Evolutionary conservation across 1,140 invertebrate genomes (phyloP), one percentile per base, ranked within the genome.

Genomic region (Drusus annulatus): DNA sequence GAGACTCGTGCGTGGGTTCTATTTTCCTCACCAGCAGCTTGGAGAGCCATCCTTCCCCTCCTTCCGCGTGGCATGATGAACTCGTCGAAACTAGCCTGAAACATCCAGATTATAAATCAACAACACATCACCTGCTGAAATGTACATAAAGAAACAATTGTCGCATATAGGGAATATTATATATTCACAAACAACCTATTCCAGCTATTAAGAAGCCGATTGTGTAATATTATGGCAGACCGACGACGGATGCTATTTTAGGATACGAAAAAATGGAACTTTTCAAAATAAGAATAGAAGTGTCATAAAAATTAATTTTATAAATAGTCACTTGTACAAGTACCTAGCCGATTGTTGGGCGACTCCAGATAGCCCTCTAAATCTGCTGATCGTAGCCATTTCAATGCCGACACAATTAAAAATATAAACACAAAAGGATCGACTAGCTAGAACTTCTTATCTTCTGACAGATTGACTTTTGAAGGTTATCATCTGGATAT

Each of bases 1-100:
- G 97, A 5, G 97, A 96, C 87, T 98, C 97, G 87, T 97, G 98
- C 0, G 96, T 97, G 5, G 97, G 96, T 86, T 98, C 96, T 86
- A 98, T 97, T 88, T 94, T 96, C 81, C 96, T 91, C 28, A 98
- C 96, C 76, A 97, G 89, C 50, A 98, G 88, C 88, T 98, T 98
- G 80, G 94, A 96, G 58, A 98, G 91, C 96, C 97, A 98, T 85
- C 95, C 93, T 90, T 97, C 95, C 62, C 88, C 79, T 21, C 84
- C 89, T 83, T 91, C 91, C 78, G 92, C 89, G 75, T 87, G 88
- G 31, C 89, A 84, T 56, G 86, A 85, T 25, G 88, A 86, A 81
- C 91, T 90, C 77, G 89, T 86, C 80, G 87, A 82, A 17, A 85
- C 23, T 8, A 80, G 50, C 65, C 79, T 80, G 79, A 21, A 76